phyloP scores from a whole-genome alignment of 2,797 vertebrate species.

The Pelodytes ibericus region DNA sequence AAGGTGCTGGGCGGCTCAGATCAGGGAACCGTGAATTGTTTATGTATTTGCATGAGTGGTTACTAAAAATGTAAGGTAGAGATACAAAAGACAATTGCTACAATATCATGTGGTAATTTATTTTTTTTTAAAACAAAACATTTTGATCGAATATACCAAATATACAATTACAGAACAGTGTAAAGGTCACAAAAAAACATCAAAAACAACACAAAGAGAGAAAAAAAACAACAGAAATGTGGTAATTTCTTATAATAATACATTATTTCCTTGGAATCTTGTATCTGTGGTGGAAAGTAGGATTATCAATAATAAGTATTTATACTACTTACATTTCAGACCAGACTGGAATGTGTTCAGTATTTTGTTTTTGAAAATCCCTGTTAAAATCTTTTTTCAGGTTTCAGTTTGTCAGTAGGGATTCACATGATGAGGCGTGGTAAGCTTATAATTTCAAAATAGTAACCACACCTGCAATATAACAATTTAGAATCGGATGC shows the following conservation, averaged over 20 bases:
- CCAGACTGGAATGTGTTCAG: background rate
- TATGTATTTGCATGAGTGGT: constrained; percentile 20
- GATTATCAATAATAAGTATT: too few species aligned
- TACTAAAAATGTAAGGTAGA: constrained; percentile 31
- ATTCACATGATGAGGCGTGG: constrained; percentile 29
- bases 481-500: constrained; percentile 10
- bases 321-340: background rate
- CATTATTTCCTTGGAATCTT: too few species aligned
- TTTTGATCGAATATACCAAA: too few species aligned
- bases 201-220: too few species aligned
- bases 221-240: too few species aligned
- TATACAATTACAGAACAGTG: too few species aligned
- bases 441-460: constrained; percentile 8
- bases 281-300: too few species aligned
- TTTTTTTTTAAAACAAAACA: too few species aligned
- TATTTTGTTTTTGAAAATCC: background rate
- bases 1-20: constrained; percentile 45
- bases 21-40: constrained; percentile 31
- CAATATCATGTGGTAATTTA: too few species aligned
- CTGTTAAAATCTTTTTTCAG: constrained; percentile 12
- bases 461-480: constrained; percentile 33
- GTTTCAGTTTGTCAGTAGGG: background rate
- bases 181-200: too few species aligned
- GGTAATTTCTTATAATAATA: too few species aligned
- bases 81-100: constrained; percentile 7